Evolutionary conservation across 2,797 vertebrate species (phyloP).

Genomic region (Stomatorhinus walkeri): DNA sequence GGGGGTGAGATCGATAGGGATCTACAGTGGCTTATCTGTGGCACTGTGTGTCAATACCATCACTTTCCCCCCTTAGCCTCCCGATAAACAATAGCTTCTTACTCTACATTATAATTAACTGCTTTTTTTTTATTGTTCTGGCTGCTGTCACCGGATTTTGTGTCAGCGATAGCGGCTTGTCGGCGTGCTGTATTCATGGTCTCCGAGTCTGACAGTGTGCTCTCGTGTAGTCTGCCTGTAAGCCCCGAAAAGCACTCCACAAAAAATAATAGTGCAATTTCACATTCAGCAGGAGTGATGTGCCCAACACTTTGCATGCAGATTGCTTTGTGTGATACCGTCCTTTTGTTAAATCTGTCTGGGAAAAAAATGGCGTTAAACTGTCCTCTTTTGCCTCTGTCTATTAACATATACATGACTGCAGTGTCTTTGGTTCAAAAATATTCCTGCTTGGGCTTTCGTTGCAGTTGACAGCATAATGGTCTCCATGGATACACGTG

Average conservation of each 20-base stretch:
- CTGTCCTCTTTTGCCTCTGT: slow-evolving; percentile 5
- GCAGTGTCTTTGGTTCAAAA: slow-evolving; percentile 15
- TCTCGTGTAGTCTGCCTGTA: neutral
- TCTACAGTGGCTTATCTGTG: slow-evolving; percentile 49
- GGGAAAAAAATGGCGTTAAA: neutral
- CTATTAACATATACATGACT: slow-evolving; percentile 16
- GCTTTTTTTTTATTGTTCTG: neutral
- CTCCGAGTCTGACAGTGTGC: neutral
- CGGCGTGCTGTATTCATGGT: neutral
- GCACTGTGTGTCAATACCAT: slow-evolving; percentile 45
- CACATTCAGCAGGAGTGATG: neutral
- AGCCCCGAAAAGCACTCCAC: neutral
- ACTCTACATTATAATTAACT: slow-evolving; percentile 27
- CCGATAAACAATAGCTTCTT: slow-evolving; percentile 45
- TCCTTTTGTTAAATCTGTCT: slow-evolving; percentile 8
- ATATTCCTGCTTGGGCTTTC: neutral
- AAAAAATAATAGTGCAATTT: neutral
- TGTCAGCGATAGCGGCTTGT: neutral
- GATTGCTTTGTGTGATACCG: slow-evolving; percentile 8
- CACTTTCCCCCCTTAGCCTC: slow-evolving; percentile 39
- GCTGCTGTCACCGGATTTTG: neutral
- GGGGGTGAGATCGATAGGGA: slow-evolving; percentile 38
- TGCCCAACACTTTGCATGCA: neutral
- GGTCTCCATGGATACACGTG: slow-evolving; percentile 19
- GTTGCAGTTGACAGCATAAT: slow-evolving; percentile 16